phyloP scores from a whole-genome alignment of 2,797 vertebrate species.

The Sebastolobus alascanus region DNA sequence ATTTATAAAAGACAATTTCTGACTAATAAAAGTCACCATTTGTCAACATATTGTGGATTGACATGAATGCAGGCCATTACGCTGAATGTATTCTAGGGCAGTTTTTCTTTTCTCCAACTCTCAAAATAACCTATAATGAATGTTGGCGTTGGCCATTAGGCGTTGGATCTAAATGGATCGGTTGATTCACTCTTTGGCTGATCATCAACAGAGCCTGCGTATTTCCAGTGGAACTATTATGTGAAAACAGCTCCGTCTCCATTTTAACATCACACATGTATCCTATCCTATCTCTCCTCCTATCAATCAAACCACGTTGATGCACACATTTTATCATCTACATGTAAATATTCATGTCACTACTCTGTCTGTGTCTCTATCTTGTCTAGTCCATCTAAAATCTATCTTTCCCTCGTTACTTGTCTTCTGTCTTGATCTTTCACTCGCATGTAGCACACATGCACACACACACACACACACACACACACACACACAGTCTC shows the following conservation, averaged over 20 bases:
- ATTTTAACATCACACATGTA: constrained; percentile 7
- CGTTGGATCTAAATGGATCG: constrained; percentile 22
- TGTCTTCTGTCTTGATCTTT: not conserved
- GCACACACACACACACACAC: not conserved
- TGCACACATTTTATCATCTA: not conserved
- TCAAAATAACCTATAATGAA: constrained; percentile 44
- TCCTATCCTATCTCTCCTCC: not conserved
- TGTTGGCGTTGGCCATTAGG: constrained; percentile 42
- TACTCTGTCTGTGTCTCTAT: not conserved
- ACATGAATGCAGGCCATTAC: constrained; percentile 15
- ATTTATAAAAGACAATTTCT: constrained; percentile 5
- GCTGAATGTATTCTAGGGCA: constrained; percentile 7
- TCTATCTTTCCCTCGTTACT: not conserved
- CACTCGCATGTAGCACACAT: not conserved
- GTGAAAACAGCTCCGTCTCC: constrained; percentile 10
- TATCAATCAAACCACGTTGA: not conserved
- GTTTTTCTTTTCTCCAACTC: constrained; percentile 23
- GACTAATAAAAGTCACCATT: constrained; percentile 1
- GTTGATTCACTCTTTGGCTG: constrained; percentile 50
- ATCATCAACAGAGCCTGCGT: constrained; percentile 29
- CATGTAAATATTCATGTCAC: constrained; percentile 8
- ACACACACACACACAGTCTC: not conserved
- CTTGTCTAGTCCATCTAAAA: not conserved
- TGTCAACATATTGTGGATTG: not conserved
- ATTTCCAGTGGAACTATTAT: constrained; percentile 25